A percentile compares a stretch with the other conserved stretches of the same genome.
phyloP scores from a whole-genome alignment of 2,888 invertebrate species.

The Drosophila mimica region DNA sequence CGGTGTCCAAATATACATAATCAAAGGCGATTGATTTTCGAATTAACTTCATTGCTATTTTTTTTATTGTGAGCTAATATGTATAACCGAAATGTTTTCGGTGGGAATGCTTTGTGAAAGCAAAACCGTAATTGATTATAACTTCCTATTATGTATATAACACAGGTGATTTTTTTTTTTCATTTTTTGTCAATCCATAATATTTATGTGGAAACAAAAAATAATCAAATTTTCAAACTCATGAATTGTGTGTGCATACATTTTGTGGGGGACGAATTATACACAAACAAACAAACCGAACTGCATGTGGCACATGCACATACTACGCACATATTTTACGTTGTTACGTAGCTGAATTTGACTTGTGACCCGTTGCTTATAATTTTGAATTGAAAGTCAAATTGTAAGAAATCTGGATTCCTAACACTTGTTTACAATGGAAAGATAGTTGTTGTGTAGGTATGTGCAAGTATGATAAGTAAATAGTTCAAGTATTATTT shows the following conservation, averaged over 20 bases:
- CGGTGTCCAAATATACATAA: constrained; percentile 10
- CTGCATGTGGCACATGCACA: constrained; percentile 1
- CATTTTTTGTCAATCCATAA: constrained; percentile 18
- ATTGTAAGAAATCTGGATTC: constrained; percentile 2
- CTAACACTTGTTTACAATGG: constrained; percentile 21
- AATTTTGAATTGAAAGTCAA: constrained; percentile 14
- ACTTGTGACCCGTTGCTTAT: constrained; percentile 1
- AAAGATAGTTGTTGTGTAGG: constrained; percentile 28
- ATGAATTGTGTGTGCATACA: constrained; percentile 18
- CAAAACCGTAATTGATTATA: constrained; percentile 78
- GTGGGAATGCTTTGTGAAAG: constrained; percentile 77
- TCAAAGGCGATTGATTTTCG: constrained; percentile 55
- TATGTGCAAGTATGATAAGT: constrained; percentile 21
- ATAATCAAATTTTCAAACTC: constrained; percentile 38
- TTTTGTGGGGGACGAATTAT: constrained; percentile 18
- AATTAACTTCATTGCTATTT: constrained; percentile 70
- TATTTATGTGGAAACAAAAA: constrained; percentile 53
- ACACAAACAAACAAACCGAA: constrained; percentile 24
- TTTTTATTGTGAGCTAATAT: constrained; percentile 74
- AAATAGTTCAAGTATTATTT: constrained; percentile 41
- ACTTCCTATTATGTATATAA: constrained; percentile 78
- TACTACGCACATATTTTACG: constrained; percentile 11
- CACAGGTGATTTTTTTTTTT: constrained; percentile 68
- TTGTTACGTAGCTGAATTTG: constrained; percentile 5
- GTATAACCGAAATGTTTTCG: constrained; percentile 67